A percentile compares a stretch with the other conserved stretches of the same genome.
Conservation (phyloP, 2,113 vertebrate genomes). For the Puffinus mauretanicus region DNA sequence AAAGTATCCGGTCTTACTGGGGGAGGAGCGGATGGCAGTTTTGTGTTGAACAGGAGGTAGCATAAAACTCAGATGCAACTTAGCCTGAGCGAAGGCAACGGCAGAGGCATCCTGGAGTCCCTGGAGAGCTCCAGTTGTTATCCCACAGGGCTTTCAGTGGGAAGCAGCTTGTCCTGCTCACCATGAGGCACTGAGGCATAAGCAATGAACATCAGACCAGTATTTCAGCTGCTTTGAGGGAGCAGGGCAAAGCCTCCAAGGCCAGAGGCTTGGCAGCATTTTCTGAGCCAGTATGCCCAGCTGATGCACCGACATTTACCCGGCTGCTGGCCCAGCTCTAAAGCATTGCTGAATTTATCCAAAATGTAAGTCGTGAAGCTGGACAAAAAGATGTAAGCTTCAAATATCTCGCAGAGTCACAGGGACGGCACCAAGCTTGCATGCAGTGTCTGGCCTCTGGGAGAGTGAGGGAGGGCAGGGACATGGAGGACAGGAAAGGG, state of each 20-base stretch:
- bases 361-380: neutral
- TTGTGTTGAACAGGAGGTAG: neutral
- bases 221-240: neutral
- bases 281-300: neutral
- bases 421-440: neutral
- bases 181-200: neutral
- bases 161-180: neutral
- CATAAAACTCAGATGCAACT: neutral
- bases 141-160: neutral
- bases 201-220: neutral
- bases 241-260: neutral
- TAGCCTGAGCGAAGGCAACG: rapidly evolving
- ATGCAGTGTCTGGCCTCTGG: neutral
- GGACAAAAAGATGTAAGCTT: neutral
- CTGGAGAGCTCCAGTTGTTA: neutral
- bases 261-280: neutral
- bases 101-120: neutral
- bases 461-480: neutral
- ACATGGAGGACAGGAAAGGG: neutral
- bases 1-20: neutral
- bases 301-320: constrained; percentile 1
- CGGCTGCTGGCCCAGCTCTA: neutral
- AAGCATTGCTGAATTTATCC: neutral
- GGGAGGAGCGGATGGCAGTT: neutral
- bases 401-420: neutral